phyloP scores from a whole-genome alignment of 2,888 invertebrate species.

The Synergus gifuensis region DNA sequence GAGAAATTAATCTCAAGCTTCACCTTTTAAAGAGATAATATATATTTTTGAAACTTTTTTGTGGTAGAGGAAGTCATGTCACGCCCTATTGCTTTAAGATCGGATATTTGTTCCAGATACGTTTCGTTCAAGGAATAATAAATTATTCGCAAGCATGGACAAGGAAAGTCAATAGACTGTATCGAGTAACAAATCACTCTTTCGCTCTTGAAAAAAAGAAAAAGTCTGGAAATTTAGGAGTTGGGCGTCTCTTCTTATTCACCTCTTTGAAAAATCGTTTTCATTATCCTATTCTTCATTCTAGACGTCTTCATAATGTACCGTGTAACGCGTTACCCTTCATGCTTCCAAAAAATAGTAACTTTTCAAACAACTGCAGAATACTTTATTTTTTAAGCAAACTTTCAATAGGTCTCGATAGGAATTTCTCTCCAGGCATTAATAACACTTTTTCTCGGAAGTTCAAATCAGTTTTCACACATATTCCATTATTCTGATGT shows the following conservation, averaged over 20 bases:
- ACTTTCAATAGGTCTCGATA: background rate
- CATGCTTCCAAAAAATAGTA: background rate
- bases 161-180: conserved; percentile 46
- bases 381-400: background rate
- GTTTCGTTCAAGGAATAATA: conserved; percentile 50
- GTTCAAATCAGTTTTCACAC: background rate
- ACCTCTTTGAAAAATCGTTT: background rate
- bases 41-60: conserved; percentile 7
- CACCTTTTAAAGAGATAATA: background rate
- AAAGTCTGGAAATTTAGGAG: background rate
- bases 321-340: background rate
- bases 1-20: background rate
- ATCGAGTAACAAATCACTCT: conserved; percentile 47
- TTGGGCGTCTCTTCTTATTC: background rate
- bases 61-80: conserved; percentile 10
- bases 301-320: background rate
- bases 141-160: conserved; percentile 48
- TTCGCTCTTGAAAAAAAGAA: background rate
- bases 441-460: background rate
- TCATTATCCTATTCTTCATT: background rate
- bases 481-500: background rate
- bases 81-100: conserved; percentile 13
- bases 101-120: conserved; percentile 38
- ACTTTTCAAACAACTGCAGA: background rate
- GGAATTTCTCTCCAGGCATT: background rate